phyloP scores from a whole-genome alignment of 2,888 invertebrate species.

The Rhynchonema sp. region DNA sequence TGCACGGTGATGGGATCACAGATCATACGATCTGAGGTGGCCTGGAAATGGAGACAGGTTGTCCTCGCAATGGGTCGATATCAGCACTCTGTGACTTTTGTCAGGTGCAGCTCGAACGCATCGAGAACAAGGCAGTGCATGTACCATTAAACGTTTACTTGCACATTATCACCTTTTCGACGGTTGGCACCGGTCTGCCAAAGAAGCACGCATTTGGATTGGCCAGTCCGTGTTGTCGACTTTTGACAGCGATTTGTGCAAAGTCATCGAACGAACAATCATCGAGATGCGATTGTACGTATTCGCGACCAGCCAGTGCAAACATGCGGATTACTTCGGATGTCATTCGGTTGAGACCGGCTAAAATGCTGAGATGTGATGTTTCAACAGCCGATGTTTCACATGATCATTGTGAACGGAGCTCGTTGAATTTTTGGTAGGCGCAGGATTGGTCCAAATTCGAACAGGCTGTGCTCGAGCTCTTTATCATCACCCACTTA shows the following conservation, averaged over 20 bases:
- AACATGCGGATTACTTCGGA: conserved; percentile 27
- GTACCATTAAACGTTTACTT: background rate
- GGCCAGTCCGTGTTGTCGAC: conserved; percentile 78
- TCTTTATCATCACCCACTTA: too few species aligned
- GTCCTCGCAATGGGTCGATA: background rate
- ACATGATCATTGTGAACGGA: too few species aligned
- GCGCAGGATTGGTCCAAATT: too few species aligned
- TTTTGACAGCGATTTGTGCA: conserved; percentile 87
- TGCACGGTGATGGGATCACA: conserved; percentile 21
- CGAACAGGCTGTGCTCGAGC: too few species aligned
- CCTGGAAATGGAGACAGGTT: conserved; percentile 10
- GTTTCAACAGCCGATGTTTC: too few species aligned
- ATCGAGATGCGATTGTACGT: conserved; percentile 11
- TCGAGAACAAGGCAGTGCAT: background rate
- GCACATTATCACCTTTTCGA: background rate
- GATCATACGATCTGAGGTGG: conserved; percentile 15
- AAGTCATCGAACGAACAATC: conserved; percentile 46
- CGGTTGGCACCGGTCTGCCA: conserved; percentile 10
- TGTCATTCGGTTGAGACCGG: conserved; percentile 22
- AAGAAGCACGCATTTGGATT: conserved; percentile 49
- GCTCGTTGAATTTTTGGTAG: too few species aligned
- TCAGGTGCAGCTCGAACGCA: too few species aligned
- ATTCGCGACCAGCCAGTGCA: conserved; percentile 26
- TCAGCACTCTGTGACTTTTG: too few species aligned
- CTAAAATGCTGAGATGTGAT: too few species aligned